Evolutionary conservation across 2,113 vertebrate species (phyloP).

Genomic region (Cyanoliseus patagonus): DNA sequence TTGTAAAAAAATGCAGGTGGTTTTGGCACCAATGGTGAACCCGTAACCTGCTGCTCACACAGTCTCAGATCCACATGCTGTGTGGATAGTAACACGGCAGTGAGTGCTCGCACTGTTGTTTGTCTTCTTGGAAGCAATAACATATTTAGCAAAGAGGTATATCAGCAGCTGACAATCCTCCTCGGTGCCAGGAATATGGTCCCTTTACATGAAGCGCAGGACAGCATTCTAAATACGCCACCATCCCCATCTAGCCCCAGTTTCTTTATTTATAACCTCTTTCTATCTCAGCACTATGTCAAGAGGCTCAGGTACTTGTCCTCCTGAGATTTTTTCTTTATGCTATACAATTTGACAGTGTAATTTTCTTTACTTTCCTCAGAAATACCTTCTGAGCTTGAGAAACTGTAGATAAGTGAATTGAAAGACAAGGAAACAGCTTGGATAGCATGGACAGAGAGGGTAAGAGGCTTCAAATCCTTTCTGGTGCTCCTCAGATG

Average conservation of each 20-base stretch:
- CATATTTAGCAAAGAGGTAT: not conserved
- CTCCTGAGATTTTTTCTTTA: not conserved
- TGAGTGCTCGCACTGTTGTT: not conserved
- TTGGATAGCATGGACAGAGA: not conserved
- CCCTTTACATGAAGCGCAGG: not conserved
- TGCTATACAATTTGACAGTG: not conserved
- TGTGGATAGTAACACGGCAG: not conserved
- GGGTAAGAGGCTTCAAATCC: not conserved
- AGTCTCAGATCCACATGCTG: not conserved
- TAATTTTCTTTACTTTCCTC: conserved; percentile 22
- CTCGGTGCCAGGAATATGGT: not conserved
- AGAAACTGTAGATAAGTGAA: not conserved
- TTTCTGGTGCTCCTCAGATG: not conserved
- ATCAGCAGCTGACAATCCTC: not conserved
- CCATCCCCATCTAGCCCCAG: not conserved
- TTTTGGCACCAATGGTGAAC: not conserved
- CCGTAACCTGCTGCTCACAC: not conserved
- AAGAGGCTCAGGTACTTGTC: not conserved
- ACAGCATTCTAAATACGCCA: not conserved
- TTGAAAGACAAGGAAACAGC: not conserved
- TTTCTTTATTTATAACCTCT: conserved; percentile 43
- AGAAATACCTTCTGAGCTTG: not conserved
- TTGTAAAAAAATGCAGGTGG: not conserved
- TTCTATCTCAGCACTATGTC: conserved; percentile 14
- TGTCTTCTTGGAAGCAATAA: not conserved